Percentiles rank a stretch among this genome's conserved stretches.
Evolutionary conservation across 2,797 vertebrate species (phyloP).

Genomic region (Gouania willdenowi): DNA sequence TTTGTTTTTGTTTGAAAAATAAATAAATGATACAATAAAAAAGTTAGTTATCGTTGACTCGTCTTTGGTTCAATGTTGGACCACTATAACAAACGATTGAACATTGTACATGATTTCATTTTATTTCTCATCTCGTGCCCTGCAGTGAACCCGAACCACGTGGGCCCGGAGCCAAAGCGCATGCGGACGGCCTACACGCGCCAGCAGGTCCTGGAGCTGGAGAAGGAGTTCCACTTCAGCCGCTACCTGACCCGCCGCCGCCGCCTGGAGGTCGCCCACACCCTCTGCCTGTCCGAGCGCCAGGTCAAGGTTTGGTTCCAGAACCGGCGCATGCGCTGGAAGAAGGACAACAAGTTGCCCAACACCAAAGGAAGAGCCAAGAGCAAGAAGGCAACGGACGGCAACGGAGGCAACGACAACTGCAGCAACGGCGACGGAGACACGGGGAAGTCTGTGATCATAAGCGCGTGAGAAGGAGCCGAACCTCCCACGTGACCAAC

Average conservation of each 20-base stretch:
- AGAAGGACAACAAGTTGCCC: constrained; percentile 95
- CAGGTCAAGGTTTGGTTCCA: constrained; percentile 99
- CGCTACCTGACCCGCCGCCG: constrained; percentile 92
- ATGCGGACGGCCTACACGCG: constrained; percentile 95
- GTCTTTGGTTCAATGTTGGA: too few species aligned
- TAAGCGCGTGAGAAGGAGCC: constrained; percentile 29
- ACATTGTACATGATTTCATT: too few species aligned
- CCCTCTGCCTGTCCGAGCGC: constrained; percentile 87
- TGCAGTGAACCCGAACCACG: constrained; percentile 89
- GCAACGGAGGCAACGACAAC: constrained; percentile 20
- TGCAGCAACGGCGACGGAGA: not conserved
- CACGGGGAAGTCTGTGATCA: constrained; percentile 18
- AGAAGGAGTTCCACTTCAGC: constrained; percentile 97
- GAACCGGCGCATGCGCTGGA: constrained; percentile 97
- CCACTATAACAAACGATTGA: too few species aligned
- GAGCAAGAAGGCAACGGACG: constrained; percentile 43
- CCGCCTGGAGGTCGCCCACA: constrained; percentile 91
- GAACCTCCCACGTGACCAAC: constrained; percentile 16
- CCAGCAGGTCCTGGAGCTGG: constrained; percentile 93
- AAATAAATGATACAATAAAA: too few species aligned
- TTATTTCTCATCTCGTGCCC: too few species aligned
- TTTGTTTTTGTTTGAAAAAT: too few species aligned
- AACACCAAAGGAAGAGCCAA: constrained; percentile 75
- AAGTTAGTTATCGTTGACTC: too few species aligned
- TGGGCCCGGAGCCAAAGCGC: constrained; percentile 87